Evolutionary conservation across 2,888 invertebrate genomes (phyloP).

Genomic region (Hypsopygia costalis): DNA sequence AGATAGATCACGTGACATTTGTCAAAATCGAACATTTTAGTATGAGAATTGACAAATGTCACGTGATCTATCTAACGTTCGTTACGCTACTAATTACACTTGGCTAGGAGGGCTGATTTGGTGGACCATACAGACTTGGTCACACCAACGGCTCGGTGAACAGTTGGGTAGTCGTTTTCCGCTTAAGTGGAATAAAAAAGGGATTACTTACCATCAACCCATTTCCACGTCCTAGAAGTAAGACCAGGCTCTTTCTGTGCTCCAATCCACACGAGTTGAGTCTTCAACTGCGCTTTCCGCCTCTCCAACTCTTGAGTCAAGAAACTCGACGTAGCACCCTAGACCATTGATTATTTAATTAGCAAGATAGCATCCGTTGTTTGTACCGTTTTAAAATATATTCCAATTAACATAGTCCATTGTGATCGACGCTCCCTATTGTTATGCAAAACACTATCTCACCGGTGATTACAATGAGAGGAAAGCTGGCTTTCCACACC

Average conservation of each 20-base stretch:
- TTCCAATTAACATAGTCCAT: conserved; percentile 19
- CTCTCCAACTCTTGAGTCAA: conserved; percentile 90
- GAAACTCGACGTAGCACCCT: conserved; percentile 84
- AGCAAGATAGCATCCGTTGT: conserved; percentile 1
- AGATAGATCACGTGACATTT: too few species aligned
- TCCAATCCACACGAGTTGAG: conserved; percentile 95
- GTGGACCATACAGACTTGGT: too few species aligned
- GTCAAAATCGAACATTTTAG: too few species aligned
- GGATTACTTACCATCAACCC: conserved; percentile 91
- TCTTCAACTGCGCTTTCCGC: conserved; percentile 88
- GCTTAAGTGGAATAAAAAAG: too few species aligned
- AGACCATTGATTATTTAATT: conserved; percentile 11
- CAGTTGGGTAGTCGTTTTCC: too few species aligned
- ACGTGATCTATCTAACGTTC: too few species aligned
- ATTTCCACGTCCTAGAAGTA: conserved; percentile 92
- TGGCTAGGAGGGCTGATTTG: too few species aligned
- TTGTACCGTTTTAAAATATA: conserved; percentile 6
- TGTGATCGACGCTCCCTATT: conserved; percentile 18
- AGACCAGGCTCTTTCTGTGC: conserved; percentile 93
- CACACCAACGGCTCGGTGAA: too few species aligned
- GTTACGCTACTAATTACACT: too few species aligned
- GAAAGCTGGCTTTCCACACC: conserved; percentile 16
- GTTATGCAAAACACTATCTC: conserved; percentile 28
- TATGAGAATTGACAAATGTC: too few species aligned
- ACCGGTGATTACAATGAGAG: conserved; percentile 22